Base-by-base conservation (phyloP, 2,888 invertebrate species). In the Phania funesta region DNA sequence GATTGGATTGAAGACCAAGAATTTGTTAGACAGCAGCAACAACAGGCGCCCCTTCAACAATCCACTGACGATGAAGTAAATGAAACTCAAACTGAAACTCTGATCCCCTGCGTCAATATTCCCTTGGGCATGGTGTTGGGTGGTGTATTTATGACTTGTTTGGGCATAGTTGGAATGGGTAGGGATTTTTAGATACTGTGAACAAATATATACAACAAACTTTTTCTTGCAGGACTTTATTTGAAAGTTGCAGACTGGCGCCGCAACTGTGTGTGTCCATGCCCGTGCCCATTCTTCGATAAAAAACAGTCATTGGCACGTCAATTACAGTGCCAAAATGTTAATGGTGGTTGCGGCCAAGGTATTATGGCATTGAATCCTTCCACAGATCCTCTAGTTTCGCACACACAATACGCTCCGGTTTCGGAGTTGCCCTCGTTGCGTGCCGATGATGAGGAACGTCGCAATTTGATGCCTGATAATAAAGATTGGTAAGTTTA, bases 321-420 rank as follows among this genome's bases (percentile, higher is more conserved):
- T 35, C 88, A 88, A 85, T 84, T 89, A 68, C 89, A 89, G 22
- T 80, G 84, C 44, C 82, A 84, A 70, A 74, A 82, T 78, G 64
- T 78, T 16, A 77, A 80, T 73, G 79, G 79, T 1, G 91, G 91
- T 9, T 90, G 92, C 46, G 92, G 92, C 81, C 87, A 87, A 0
- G 92, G 93, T 64, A 92, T 94, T 35, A 92, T 94, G 50, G 94
- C 94, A 0, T 92, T 95, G 70, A 95, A 95, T 91, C 95, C 95
- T 62, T 95, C 95, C 56, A 95, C 95, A 38, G 95, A 95, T 92
- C 93, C 95, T 35, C 91, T 95, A 85, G 95, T 95, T 62, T 93
- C 94, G 0, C 91, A 91, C 79, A 95, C 95, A 35, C 95, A 95
- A 91, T 95, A 95, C 91, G 95, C 94, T 56, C 95, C 95, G 0